Conservation (phyloP, 2,888 invertebrate species). For the Tachina fera region DNA sequence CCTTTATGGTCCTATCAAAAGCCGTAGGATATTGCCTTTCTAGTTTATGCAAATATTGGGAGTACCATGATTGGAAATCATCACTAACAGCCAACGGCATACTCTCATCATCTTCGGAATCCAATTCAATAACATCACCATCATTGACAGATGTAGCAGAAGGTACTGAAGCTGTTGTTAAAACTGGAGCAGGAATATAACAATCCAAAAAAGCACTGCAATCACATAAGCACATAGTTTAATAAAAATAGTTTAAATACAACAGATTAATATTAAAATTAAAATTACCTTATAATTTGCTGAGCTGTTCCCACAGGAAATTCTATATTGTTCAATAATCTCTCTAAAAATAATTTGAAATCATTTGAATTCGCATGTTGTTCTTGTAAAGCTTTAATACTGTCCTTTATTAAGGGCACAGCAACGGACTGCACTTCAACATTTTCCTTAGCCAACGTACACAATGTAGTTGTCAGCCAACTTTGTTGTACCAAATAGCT, state of each 20-base stretch:
- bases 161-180: not conserved
- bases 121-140: conserved; percentile 80
- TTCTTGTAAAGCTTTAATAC: conserved; percentile 84
- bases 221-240: not conserved
- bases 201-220: conserved; percentile 84
- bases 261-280: conserved; percentile 80
- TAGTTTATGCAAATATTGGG: conserved; percentile 85
- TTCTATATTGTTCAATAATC: conserved; percentile 85
- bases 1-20: conserved; percentile 88
- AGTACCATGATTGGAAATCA: conserved; percentile 84
- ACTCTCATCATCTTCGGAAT: conserved; percentile 77
- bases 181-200: conserved; percentile 73
- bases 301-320: conserved; percentile 85
- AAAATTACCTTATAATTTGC: conserved; percentile 85
- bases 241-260: not conserved
- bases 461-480: conserved; percentile 84
- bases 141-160: conserved; percentile 68
- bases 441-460: conserved; percentile 84
- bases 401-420: conserved; percentile 84
- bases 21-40: conserved; percentile 89
- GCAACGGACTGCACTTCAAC: conserved; percentile 85
- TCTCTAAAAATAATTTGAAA: conserved; percentile 85
- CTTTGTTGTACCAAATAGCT: conserved; percentile 83
- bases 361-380: conserved; percentile 83
- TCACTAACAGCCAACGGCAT: conserved; percentile 26